phyloP scores from a whole-genome alignment of 1,140 invertebrate species.

The Colletes latitarsis region DNA sequence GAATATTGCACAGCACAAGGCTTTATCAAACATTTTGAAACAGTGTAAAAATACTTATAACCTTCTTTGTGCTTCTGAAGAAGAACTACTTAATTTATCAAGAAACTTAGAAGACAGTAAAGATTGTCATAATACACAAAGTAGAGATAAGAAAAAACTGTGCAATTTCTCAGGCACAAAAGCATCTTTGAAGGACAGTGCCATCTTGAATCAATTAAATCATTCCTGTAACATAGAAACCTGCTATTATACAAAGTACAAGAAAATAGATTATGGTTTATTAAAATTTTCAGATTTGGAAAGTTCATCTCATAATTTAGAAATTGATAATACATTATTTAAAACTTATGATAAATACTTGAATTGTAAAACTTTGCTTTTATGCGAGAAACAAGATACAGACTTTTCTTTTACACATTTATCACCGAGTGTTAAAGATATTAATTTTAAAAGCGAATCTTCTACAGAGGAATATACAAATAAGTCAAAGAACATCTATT shows the following conservation, averaged over 20 bases:
- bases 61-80: conserved; percentile 15
- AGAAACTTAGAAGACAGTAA: conserved; percentile 26
- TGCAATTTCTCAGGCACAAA: conserved; percentile 24
- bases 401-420: conserved; percentile 21
- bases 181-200: conserved; percentile 25
- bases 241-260: conserved; percentile 51
- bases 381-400: conserved; percentile 25
- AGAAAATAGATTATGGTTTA: conserved; percentile 58
- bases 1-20: conserved; percentile 17
- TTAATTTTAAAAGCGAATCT: conserved; percentile 50
- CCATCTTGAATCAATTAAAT: conserved; percentile 40
- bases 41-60: conserved; percentile 32
- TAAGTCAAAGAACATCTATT: conserved; percentile 46
- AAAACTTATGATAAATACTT: conserved; percentile 32
- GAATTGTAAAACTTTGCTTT: conserved; percentile 18
- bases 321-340: conserved; percentile 32
- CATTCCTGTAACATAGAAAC: conserved; percentile 49
- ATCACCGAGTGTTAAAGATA: conserved; percentile 49
- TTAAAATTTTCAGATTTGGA: conserved; percentile 56
- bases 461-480: conserved; percentile 46
- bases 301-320: conserved; percentile 47
- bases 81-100: conserved; percentile 54
- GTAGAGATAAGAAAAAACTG: conserved; percentile 21
- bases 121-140: neutral
- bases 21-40: conserved; percentile 33